Conservation (phyloP, 2,888 invertebrate genomes). For the Thalpophila matura region DNA sequence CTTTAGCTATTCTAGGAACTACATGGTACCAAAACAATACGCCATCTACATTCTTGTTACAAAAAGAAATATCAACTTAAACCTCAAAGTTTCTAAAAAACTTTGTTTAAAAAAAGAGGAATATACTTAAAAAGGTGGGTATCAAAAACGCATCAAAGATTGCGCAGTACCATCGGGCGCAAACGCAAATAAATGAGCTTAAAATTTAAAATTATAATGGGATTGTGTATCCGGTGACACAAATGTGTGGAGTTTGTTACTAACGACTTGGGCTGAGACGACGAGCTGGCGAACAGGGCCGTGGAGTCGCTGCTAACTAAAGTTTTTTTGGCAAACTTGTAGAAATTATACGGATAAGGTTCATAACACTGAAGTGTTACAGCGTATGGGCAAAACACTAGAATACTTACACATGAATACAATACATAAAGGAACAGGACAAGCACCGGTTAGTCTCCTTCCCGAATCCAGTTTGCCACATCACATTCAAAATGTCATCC, state of each 20-base stretch:
- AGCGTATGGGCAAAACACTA: too few species aligned
- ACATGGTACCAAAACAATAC: too few species aligned
- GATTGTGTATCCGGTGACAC: slow-evolving; percentile 91
- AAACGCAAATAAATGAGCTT: slow-evolving; percentile 89
- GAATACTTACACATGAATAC: too few species aligned
- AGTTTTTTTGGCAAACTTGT: slow-evolving; percentile 1
- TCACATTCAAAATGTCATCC: too few species aligned
- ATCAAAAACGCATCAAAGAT: slow-evolving; percentile 89
- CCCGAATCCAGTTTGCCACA: too few species aligned
- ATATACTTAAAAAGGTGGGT: slow-evolving; percentile 43
- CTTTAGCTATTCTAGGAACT: too few species aligned
- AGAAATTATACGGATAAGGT: too few species aligned
- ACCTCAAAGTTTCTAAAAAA: slow-evolving; percentile 33
- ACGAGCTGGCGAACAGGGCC: slow-evolving; percentile 72
- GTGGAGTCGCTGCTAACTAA: slow-evolving; percentile 64
- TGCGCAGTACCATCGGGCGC: slow-evolving; percentile 80
- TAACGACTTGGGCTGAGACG: slow-evolving; percentile 89
- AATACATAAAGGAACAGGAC: too few species aligned
- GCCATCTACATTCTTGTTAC: not conserved
- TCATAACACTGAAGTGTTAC: too few species aligned
- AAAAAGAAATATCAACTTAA: slow-evolving; percentile 17
- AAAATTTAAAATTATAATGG: slow-evolving; percentile 91
- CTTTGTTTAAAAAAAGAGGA: slow-evolving; percentile 20
- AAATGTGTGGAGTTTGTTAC: slow-evolving; percentile 91
- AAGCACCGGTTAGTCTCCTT: too few species aligned